phyloP scores from a whole-genome alignment of 53 echinoderm and acorn worm species.

The Zoroaster sp. region DNA sequence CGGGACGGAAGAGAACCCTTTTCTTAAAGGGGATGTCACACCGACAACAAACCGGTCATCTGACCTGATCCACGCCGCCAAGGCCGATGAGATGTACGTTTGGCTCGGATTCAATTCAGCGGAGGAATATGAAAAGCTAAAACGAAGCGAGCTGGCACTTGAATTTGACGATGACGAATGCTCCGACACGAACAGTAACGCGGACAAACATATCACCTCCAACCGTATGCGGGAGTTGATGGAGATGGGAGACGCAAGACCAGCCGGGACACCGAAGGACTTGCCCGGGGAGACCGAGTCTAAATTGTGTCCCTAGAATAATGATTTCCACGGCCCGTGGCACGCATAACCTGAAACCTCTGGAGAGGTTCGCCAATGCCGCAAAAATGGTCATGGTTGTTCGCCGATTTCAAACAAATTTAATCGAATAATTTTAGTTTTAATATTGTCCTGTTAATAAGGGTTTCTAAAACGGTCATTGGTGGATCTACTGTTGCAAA shows the following conservation, averaged over 20 bases:
- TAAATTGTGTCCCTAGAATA: constrained; percentile 37
- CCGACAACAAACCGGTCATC: constrained; percentile 61
- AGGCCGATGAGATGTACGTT: constrained; percentile 84
- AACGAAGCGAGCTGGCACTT: constrained; percentile 8
- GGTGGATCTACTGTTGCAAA: no score
- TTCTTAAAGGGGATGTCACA: constrained; percentile 57
- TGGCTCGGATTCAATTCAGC: constrained; percentile 89
- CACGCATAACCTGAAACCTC: neutral
- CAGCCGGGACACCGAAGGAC: neutral
- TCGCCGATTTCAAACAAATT: constrained; percentile 44
- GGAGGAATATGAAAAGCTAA: constrained; percentile 60
- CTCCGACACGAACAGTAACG: constrained; percentile 19
- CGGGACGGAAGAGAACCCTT: constrained; percentile 76
- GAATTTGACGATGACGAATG: constrained; percentile 14
- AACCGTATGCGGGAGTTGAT: neutral
- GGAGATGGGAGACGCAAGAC: neutral
- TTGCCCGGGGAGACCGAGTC: neutral
- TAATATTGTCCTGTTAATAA: no score
- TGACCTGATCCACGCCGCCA: constrained; percentile 57
- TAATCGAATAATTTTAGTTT: neutral
- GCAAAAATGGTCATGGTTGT: constrained; percentile 59
- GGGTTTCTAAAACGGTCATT: no score
- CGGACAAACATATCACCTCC: neutral
- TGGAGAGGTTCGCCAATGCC: constrained; percentile 36
- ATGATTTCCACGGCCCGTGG: constrained; percentile 12